Evolutionary conservation across 2,113 vertebrate genomes (phyloP).

Genomic region (Rhineura floridana): DNA sequence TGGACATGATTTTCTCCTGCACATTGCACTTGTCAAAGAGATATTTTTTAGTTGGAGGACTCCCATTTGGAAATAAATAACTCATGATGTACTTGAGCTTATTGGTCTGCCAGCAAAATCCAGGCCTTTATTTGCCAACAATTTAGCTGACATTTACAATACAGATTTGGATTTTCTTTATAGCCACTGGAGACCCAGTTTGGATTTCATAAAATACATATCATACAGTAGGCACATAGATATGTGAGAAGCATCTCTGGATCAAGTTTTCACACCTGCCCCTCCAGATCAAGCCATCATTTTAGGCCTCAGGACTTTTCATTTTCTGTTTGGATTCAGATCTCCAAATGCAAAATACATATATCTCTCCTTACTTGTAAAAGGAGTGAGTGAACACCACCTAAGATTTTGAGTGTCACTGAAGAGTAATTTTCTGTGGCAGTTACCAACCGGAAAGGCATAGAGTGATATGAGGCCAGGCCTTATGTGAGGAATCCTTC

Average conservation of each 20-base stretch:
- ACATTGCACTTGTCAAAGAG: constrained; percentile 49
- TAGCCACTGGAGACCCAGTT: constrained; percentile 23
- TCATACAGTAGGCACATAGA: not conserved
- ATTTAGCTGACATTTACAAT: constrained; percentile 52
- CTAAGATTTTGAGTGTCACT: too few species aligned
- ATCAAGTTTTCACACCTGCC: not conserved
- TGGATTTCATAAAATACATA: constrained; percentile 17
- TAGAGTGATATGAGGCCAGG: too few species aligned
- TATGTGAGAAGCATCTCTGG: not conserved
- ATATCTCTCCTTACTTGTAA: not conserved
- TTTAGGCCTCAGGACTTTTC: not conserved
- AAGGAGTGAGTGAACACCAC: not conserved
- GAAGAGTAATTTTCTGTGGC: too few species aligned
- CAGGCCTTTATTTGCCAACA: constrained; percentile 47
- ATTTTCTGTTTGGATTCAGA: not conserved
- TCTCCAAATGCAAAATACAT: not conserved
- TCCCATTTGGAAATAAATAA: constrained; percentile 44
- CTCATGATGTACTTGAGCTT: constrained; percentile 48
- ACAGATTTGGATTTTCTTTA: constrained; percentile 46
- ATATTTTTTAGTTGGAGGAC: constrained; percentile 38
- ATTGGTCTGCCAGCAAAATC: constrained; percentile 52
- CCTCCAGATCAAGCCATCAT: not conserved
- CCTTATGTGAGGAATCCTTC: too few species aligned
- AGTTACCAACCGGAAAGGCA: too few species aligned
- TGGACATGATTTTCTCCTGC: constrained; percentile 38